phyloP scores from a whole-genome alignment of 2,888 invertebrate genomes.

The Xanthorhoe designata region DNA sequence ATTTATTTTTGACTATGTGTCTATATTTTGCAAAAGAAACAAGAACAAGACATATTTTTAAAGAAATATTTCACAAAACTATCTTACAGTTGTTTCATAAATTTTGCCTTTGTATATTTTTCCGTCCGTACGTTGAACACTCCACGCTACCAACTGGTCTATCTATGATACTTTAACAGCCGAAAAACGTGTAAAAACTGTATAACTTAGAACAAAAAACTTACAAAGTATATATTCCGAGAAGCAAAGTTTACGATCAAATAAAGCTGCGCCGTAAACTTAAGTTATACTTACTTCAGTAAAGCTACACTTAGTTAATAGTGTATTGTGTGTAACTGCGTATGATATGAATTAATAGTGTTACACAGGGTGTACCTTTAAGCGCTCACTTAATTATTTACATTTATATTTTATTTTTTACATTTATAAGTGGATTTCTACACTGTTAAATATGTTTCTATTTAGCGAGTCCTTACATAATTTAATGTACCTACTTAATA shows the following conservation, averaged over 20 bases:
- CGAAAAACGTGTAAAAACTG: constrained; percentile 17
- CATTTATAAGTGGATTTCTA: too few relatives aligned
- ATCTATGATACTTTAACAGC: constrained; percentile 20
- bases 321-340: constrained; percentile 38
- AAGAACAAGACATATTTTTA: too few relatives aligned
- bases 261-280: constrained; percentile 58
- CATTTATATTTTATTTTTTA: too few relatives aligned
- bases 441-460: too few relatives aligned
- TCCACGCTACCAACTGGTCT: not conserved
- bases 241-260: constrained; percentile 54
- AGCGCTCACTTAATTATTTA: not conserved
- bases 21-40: too few relatives aligned
- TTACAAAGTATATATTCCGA: constrained; percentile 35
- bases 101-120: not conserved
- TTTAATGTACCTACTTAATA: too few relatives aligned
- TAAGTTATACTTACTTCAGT: constrained; percentile 48
- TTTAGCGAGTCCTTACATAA: too few relatives aligned
- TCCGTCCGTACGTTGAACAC: not conserved
- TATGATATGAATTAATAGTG: constrained; percentile 34
- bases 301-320: constrained; percentile 53
- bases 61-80: too few relatives aligned
- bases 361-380: constrained; percentile 36
- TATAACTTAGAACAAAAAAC: constrained; percentile 22
- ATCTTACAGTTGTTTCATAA: not conserved
- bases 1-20: too few relatives aligned